Conservation (phyloP, 2,888 invertebrate genomes). For the Xanthostigma xanthostigma region DNA sequence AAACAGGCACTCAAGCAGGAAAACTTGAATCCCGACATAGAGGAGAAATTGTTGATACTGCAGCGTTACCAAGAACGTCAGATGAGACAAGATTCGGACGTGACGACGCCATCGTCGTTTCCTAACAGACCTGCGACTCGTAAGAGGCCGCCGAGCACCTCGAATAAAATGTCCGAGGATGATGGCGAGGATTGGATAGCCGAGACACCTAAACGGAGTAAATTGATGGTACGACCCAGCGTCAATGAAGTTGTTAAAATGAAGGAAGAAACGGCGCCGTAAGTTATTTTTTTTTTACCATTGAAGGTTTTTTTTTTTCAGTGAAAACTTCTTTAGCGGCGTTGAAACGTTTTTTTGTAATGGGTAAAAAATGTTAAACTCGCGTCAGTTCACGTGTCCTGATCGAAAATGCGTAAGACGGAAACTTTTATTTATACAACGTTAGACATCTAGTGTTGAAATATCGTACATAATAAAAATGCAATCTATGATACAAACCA, state of each 20-base stretch:
- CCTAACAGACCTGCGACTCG: conserved; percentile 20
- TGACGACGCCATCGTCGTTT: conserved; percentile 24
- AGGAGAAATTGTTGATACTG: conserved; percentile 76
- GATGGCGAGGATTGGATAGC: conserved; percentile 27
- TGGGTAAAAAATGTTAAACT: too few species aligned
- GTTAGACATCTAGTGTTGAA: too few species aligned
- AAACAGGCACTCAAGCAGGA: conserved; percentile 85
- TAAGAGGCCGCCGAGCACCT: conserved; percentile 23
- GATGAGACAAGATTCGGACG: conserved; percentile 43
- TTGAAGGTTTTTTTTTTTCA: too few species aligned
- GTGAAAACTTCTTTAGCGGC: too few species aligned
- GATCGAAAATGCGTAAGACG: too few species aligned
- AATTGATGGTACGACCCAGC: background rate
- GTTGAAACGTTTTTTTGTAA: too few species aligned
- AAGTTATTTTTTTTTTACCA: too few species aligned
- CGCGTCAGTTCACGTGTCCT: too few species aligned
- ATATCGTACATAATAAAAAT: too few species aligned
- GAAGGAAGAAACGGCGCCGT: conserved; percentile 7
- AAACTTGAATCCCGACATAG: conserved; percentile 81
- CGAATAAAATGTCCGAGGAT: conserved; percentile 24
- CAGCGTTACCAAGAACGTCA: conserved; percentile 73
- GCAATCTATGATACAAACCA: too few species aligned
- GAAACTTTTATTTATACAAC: too few species aligned
- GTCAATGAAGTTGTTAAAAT: conserved; percentile 10
- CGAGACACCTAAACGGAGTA: conserved; percentile 28